Base-by-base conservation (phyloP, 2,797 vertebrate genomes). In the Fratercula arctica region DNA sequence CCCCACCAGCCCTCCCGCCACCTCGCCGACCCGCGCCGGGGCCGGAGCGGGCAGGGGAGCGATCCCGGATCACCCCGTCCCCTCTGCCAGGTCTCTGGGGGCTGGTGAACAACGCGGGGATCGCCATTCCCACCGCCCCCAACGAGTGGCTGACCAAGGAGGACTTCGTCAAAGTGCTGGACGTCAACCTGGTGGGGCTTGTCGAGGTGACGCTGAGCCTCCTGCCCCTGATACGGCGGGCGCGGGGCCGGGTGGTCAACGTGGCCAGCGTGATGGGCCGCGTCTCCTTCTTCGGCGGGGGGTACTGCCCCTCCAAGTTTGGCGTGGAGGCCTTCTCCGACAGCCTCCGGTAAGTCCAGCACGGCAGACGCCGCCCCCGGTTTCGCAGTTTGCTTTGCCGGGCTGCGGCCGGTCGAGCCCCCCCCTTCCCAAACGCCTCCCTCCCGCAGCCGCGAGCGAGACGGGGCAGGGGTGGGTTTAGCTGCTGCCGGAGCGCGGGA, bases 261-360 rank as follows among this genome's bases (percentile, higher is more conserved):
- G 97, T 99, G 41, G 91, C 99, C 6, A 99, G 99, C 1, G 97
- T 99, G 45, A 84, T 98, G 92, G 98, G 99, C 16, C 98, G 99
- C 10, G 26, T 99, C 35, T 94, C 98, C 10, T 94, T 93, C 1
- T 98, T 98, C 0, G 99, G 99, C 0, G 98, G 99, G 0, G 99
- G 98, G 4, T 99, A 99, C 95, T 98, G 98, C 97, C 97, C 98
- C 87, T 99, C 99, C 48, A 99, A 99, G 87, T 98, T 96, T 8
- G 98, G 98, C 0, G 98, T 99, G 97, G 99, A 99, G 93, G 97
- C 98, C 57, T 99, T 99, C 81, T 99, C 99, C 0, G 98, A 99
- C 97, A 98, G 98, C 64, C 98, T 99, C 17, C 98, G 99, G 99
- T 99, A 94, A 83, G 73, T 17, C 28, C 10, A 1, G 15, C 6